These are phyloP conservation scores for Myopa tessellatipennis DNA, from an alignment of 2,888 invertebrate species.

Conservation along the genomic window DNA sequence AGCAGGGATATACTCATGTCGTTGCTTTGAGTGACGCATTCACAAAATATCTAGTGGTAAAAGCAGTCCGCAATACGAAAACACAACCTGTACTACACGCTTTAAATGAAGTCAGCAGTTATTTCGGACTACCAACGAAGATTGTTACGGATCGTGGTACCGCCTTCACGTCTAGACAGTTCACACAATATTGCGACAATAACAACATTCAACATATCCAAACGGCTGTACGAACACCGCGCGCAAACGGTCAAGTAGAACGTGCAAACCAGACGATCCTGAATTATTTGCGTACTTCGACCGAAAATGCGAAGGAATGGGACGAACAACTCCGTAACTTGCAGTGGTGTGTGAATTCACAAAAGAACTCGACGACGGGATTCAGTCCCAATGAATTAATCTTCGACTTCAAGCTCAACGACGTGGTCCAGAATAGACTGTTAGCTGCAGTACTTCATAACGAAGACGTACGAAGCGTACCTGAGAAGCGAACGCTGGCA, in stretches of 20 bases:
- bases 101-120: not conserved
- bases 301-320: constrained; percentile 42
- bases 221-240: constrained; percentile 49
- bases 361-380: constrained; percentile 39
- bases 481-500: not conserved
- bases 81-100: not conserved
- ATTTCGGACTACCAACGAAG: not conserved
- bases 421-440: constrained; percentile 31
- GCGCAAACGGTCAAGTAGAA: constrained; percentile 48
- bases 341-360: constrained; percentile 44
- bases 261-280: constrained; percentile 29
- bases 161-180: not conserved
- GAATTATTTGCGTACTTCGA: constrained; percentile 47
- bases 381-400: constrained; percentile 47
- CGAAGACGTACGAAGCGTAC: not conserved
- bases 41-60: constrained; percentile 41
- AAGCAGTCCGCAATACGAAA: constrained; percentile 34
- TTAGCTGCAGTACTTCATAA: constrained; percentile 12
- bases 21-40: constrained; percentile 39
- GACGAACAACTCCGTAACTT: constrained; percentile 39
- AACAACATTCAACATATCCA: constrained; percentile 43
- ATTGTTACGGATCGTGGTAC: not conserved
- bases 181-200: constrained; percentile 1
- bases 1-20: constrained; percentile 24
- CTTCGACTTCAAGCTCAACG: constrained; percentile 42